phyloP scores from a whole-genome alignment of 1,140 invertebrate species.

The Mylabris phalerata region DNA sequence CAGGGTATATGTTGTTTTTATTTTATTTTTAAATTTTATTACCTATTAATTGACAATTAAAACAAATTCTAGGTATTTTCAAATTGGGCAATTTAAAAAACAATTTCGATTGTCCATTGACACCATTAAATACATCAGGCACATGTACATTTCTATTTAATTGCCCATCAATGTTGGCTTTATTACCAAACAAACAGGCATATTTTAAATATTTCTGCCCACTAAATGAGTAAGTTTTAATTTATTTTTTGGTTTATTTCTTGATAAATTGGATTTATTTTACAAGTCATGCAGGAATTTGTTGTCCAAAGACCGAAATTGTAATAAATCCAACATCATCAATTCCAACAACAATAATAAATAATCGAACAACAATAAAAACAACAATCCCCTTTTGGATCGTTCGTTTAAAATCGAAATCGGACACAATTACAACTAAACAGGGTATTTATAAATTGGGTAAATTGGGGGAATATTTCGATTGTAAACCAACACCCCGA shows the following conservation, averaged over 20 bases:
- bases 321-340: no score
- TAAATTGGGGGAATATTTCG: no score
- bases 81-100: constrained; percentile 1
- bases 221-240: constrained; percentile 6
- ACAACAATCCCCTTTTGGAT: no score
- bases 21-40: background rate
- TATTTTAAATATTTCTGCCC: constrained; percentile 5
- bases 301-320: no score
- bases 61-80: background rate
- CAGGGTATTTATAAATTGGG: no score
- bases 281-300: no score
- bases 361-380: no score
- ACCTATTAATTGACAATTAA: background rate
- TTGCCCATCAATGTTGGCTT: background rate
- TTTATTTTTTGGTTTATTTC: background rate
- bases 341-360: no score
- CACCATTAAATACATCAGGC: constrained; percentile 4
- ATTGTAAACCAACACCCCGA: no score
- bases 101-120: background rate
- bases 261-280: no score
- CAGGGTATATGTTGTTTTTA: background rate
- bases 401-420: no score
- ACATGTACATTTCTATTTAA: background rate
- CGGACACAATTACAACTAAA: no score
- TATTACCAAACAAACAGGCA: background rate